These are phyloP conservation scores for Nicator chloris DNA, from an alignment of 2,113 vertebrate species.

Conservation along the genomic window DNA sequence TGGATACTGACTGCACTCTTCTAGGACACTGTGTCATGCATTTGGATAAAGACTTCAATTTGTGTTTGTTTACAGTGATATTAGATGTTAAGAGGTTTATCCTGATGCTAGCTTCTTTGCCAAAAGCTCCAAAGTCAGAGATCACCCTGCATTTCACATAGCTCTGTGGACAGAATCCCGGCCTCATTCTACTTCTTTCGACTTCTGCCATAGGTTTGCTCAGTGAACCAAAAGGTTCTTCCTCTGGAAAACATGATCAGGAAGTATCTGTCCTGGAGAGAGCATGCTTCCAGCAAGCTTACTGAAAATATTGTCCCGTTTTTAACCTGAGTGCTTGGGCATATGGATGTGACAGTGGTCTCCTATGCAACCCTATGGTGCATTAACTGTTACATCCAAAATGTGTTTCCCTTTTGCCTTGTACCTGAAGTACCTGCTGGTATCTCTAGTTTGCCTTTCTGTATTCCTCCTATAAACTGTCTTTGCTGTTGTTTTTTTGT, in stretches of 20 bases:
- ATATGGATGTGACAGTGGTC: background rate
- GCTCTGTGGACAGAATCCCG: background rate
- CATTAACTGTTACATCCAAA: background rate
- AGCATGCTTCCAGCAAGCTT: background rate
- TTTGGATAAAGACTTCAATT: background rate
- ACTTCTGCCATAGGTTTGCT: background rate
- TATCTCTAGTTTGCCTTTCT: background rate
- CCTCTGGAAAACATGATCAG: background rate
- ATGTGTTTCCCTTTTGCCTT: background rate
- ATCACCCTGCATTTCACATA: background rate
- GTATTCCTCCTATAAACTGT: background rate
- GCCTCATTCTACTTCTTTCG: background rate
- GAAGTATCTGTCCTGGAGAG: background rate
- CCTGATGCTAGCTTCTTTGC: background rate
- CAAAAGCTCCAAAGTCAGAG: background rate
- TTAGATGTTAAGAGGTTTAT: slow-evolving; percentile 22
- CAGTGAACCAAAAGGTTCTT: background rate
- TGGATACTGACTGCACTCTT: background rate
- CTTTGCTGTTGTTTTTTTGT: background rate
- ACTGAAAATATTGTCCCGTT: background rate
- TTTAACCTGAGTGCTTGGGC: background rate
- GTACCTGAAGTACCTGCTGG: background rate
- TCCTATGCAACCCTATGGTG: background rate
- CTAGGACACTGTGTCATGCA: background rate
- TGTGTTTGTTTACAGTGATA: background rate